Base-by-base conservation (phyloP, 2,888 invertebrate genomes). In the Noctua janthina region DNA sequence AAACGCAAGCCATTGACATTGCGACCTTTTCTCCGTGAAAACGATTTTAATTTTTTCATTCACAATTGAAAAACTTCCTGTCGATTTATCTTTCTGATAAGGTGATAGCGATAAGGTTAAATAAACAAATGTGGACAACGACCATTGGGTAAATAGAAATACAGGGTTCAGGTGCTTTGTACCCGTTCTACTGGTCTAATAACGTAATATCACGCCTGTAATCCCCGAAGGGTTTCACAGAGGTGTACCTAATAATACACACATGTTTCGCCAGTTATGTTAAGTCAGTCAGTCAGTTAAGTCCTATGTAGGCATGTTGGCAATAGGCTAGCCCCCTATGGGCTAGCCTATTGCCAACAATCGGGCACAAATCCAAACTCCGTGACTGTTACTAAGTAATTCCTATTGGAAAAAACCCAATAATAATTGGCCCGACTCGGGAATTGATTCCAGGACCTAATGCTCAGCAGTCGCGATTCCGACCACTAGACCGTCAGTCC, bases 71-170 rank as follows among this genome's bases (percentile, higher is more conserved):
- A 76, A 73, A 73, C 54, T 74, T 66, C 51, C 81, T 64, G 59
- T 20, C 59, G 56, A 74, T 70, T 84, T 85, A 51, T 80, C 68
- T 75, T 64, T 10, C n/a, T 76, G 81, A 79, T 83, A 79, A 54
- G 29, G 62, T 59, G 68, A 81, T 64, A 81, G 51, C 72, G 85
- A 83, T 85, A 83, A 85, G 23, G 56, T 81, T 72, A 69, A 66
- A 43, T 85, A 85, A 83, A 74, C 68, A 84, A 76, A 56, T 74
- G 69, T 74, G 49, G 66, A 56, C 29, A 59, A 1, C 51, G 13
- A 66, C 8, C 84, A 54, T 85, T 74, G 56, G 62, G 70, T 81
- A 62, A 43, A 85, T 67, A 70, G 23, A 46, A 64, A 20, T 70
- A 39, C 66, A 66, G 17, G 66, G 67, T 59, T 46, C 39, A 10